Evolutionary conservation across 2,888 invertebrate genomes (phyloP).

Genomic region (Eudasyphora cyanicolor): DNA sequence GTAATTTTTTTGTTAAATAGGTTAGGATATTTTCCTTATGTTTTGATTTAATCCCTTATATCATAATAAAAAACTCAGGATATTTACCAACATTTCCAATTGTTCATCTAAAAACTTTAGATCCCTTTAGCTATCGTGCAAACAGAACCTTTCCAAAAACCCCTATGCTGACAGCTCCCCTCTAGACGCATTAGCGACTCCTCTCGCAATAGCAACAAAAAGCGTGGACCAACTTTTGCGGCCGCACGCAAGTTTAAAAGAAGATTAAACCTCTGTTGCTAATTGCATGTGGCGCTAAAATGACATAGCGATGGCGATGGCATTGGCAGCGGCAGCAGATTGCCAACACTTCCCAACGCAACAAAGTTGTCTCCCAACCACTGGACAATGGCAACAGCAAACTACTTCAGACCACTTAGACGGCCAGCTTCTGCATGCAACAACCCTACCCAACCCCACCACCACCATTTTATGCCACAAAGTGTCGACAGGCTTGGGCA

Average conservation of each 20-base stretch:
- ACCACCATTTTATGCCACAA: slow-evolving; percentile 3
- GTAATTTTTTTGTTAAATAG: no score
- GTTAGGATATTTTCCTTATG: no score
- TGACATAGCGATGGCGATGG: slow-evolving; percentile 47
- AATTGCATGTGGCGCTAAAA: slow-evolving; percentile 62
- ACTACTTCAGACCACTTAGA: not conserved
- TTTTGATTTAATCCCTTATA: no score
- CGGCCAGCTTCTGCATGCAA: no score
- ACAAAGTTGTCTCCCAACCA: not conserved
- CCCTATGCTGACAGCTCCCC: not conserved
- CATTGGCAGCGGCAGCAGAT: slow-evolving; percentile 26
- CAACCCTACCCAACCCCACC: not conserved
- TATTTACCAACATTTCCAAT: no score
- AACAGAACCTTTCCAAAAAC: not conserved
- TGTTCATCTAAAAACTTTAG: no score
- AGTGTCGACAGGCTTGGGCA: not conserved
- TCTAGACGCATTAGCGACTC: not conserved
- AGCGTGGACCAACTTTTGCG: slow-evolving; percentile 47
- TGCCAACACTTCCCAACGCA: not conserved
- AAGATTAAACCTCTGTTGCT: slow-evolving; percentile 62
- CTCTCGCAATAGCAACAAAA: not conserved
- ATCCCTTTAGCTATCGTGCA: no score
- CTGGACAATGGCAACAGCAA: not conserved
- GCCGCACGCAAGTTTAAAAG: slow-evolving; percentile 53
- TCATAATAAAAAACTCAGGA: no score